Conservation (phyloP, 2,888 invertebrate species). For the Tachystola acroxantha region DNA sequence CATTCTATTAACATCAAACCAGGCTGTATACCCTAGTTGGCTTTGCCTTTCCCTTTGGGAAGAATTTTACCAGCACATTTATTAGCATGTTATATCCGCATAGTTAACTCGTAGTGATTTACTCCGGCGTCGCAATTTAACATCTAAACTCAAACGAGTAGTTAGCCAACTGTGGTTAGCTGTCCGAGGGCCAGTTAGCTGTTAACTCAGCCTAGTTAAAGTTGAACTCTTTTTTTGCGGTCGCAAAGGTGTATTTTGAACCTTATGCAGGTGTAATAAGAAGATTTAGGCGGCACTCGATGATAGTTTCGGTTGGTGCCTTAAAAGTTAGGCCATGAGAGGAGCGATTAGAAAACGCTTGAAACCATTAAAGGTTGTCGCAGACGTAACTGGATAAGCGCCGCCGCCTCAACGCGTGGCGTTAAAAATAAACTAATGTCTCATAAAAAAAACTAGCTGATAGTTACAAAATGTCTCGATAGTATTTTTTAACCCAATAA, state of each 20-base stretch:
- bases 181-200: slow-evolving; percentile 5
- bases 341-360: not conserved
- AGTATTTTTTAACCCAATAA: no score
- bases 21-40: no score
- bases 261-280: not conserved
- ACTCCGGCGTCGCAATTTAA: not conserved
- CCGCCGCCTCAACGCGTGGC: no score
- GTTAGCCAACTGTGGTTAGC: not conserved
- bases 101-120: not conserved
- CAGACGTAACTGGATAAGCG: no score
- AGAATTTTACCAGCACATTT: no score
- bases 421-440: no score
- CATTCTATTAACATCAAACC: no score
- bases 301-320: not conserved
- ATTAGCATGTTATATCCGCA: no score
- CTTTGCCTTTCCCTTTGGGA: no score
- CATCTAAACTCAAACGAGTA: not conserved
- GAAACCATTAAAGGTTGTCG: no score
- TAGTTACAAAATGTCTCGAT: no score
- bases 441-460: no score
- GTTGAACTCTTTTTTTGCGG: slow-evolving; percentile 1
- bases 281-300: not conserved
- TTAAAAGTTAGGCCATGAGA: not conserved
- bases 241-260: not conserved
- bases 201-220: not conserved